Evolutionary conservation across 2,113 vertebrate genomes (phyloP).

Genomic region (Mesoclemmys tuberculata): DNA sequence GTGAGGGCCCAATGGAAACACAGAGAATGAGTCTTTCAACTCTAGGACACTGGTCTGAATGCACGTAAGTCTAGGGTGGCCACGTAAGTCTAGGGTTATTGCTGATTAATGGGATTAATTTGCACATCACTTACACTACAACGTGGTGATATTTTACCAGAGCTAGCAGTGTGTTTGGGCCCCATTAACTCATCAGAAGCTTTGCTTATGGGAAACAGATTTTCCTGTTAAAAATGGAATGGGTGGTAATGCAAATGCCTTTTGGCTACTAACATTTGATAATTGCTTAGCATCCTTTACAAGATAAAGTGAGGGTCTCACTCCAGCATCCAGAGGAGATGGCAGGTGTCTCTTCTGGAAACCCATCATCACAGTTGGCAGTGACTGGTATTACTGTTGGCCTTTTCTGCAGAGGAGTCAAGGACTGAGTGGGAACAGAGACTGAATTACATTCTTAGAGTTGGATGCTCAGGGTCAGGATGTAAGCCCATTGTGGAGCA

Average conservation of each 20-base stretch:
- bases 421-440: background rate
- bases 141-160: background rate
- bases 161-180: background rate
- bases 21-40: constrained; percentile 16
- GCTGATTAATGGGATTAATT: background rate
- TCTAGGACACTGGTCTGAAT: background rate
- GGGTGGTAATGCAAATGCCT: background rate
- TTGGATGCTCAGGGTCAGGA: background rate
- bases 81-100: background rate
- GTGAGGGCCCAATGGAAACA: background rate
- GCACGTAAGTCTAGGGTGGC: background rate
- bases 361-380: background rate
- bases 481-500: background rate
- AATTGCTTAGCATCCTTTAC: background rate
- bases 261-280: background rate
- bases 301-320: background rate
- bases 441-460: background rate
- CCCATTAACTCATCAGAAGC: background rate
- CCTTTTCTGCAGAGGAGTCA: background rate
- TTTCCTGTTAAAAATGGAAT: background rate
- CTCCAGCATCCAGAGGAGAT: background rate
- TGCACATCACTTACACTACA: background rate
- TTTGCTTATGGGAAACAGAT: background rate
- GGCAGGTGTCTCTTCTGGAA: background rate
- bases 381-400: background rate